phyloP scores from a whole-genome alignment of 2,113 vertebrate species.

The Neolamprologus longior region DNA sequence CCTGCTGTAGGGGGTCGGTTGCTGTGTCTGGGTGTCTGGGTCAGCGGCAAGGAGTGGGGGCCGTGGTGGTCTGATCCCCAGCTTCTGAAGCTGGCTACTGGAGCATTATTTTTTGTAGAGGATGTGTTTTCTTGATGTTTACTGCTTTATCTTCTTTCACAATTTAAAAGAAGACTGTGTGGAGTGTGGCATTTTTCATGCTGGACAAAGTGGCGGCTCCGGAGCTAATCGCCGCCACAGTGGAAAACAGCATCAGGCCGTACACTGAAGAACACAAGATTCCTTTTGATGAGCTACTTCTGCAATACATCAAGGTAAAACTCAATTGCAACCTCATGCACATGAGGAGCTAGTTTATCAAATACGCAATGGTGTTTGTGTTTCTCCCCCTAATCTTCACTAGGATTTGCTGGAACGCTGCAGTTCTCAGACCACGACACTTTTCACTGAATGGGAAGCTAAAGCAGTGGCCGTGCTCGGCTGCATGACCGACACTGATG shows the following conservation, averaged over 20 bases:
- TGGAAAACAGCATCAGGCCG: constrained; percentile 80
- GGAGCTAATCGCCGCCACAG: constrained; percentile 78
- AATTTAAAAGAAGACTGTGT: constrained; percentile 74
- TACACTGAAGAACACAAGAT: constrained; percentile 81
- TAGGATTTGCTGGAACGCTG: constrained; percentile 88
- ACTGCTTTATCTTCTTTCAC: background rate
- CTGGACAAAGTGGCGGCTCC: constrained; percentile 89
- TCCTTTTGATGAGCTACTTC: constrained; percentile 81
- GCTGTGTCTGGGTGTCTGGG: background rate
- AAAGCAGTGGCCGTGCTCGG: constrained; percentile 87
- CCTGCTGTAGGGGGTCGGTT: background rate
- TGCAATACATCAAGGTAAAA: constrained; percentile 89
- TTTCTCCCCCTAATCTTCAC: background rate
- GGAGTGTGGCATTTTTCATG: constrained; percentile 88
- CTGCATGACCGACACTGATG: constrained; percentile 84
- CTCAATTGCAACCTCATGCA: background rate
- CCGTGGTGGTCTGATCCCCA: background rate
- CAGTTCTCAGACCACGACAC: constrained; percentile 79
- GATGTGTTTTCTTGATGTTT: background rate
- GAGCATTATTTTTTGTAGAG: background rate
- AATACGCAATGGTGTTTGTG: background rate
- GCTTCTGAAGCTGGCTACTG: background rate
- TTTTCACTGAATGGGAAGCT: constrained; percentile 93
- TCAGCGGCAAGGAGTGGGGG: background rate
- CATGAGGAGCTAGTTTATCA: background rate